A percentile compares a stretch with the other conserved stretches of the same genome.
phyloP scores from a whole-genome alignment of 2,888 invertebrate species.

The Cremastobaeus sp. region DNA sequence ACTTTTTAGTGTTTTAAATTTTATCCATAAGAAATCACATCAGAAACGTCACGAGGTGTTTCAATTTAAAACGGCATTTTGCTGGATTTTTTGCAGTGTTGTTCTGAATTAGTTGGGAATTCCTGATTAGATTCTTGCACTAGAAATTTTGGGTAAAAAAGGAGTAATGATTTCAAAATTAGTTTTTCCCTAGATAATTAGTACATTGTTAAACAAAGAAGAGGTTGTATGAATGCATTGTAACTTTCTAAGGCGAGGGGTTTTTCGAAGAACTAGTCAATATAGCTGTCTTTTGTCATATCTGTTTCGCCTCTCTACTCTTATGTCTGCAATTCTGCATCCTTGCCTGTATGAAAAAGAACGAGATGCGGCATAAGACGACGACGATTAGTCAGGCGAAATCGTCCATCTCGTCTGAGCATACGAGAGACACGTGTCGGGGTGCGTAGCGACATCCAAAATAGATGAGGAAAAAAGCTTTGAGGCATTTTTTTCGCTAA shows the following conservation, averaged over 20 bases:
- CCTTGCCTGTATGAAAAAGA: conserved; percentile 13
- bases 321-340: conserved; percentile 19
- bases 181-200: too few relatives aligned
- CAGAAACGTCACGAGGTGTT: too few relatives aligned
- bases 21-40: too few relatives aligned
- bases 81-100: too few relatives aligned
- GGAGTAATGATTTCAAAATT: too few relatives aligned
- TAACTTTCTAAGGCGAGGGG: conserved; percentile 7
- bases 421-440: conserved; percentile 77
- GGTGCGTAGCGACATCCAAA: conserved; percentile 69
- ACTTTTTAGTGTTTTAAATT: too few relatives aligned
- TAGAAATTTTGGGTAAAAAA: too few relatives aligned
- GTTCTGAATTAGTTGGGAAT: too few relatives aligned
- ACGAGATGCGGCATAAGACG: conserved; percentile 59
- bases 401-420: conserved; percentile 78
- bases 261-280: conserved; percentile 20
- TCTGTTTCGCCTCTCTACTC: conserved; percentile 16
- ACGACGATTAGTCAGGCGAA: conserved; percentile 78
- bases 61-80: too few relatives aligned
- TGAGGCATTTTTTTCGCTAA: conserved; percentile 68
- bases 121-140: too few relatives aligned
- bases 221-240: conserved; percentile 20
- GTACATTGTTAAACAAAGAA: conserved; percentile 27
- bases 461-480: conserved; percentile 67
- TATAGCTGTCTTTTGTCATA: conserved; percentile 41